These are phyloP conservation scores for Bos javanicus DNA, from an alignment of 2,113 vertebrate species.

Conservation along the genomic window DNA sequence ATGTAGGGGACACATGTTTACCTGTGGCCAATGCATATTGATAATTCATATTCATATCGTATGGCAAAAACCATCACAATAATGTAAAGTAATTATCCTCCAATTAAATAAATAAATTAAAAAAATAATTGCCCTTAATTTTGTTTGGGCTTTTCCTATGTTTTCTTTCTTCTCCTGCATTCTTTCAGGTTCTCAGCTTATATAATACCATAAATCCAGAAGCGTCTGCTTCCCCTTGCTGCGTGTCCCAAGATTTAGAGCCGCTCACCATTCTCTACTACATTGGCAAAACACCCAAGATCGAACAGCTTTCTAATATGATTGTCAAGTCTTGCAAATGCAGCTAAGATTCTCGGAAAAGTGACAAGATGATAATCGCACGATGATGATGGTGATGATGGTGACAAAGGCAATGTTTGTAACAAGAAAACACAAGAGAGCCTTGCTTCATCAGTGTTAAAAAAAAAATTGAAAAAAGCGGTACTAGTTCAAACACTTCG, in stretches of 20 bases:
- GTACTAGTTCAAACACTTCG: constrained; percentile 84
- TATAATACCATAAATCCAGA: constrained; percentile 98
- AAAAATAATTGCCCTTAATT: neutral
- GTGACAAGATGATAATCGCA: neutral
- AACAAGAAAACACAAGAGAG: constrained; percentile 40
- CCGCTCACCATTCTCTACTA: constrained; percentile 98
- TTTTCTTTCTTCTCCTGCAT: neutral
- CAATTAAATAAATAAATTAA: neutral
- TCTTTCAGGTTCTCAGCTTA: constrained; percentile 91
- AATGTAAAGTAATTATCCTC: neutral
- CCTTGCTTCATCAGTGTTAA: constrained; percentile 75
- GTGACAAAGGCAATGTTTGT: neutral
- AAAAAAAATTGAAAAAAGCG: constrained; percentile 71
- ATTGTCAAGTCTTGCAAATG: constrained; percentile 99
- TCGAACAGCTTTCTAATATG: constrained; percentile 98
- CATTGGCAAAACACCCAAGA: constrained; percentile 97
- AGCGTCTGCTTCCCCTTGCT: constrained; percentile 96
- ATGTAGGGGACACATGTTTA: neutral
- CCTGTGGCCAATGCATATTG: neutral
- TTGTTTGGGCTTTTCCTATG: neutral
- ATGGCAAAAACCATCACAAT: neutral
- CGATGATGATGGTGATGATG: neutral
- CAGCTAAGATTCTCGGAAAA: constrained; percentile 86
- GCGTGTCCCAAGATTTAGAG: constrained; percentile 96
- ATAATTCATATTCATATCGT: neutral